Evolutionary conservation across 2,113 vertebrate species (phyloP), one percentile per base, ranked within the genome.

Genomic region (Sceloporus undulatus): DNA sequence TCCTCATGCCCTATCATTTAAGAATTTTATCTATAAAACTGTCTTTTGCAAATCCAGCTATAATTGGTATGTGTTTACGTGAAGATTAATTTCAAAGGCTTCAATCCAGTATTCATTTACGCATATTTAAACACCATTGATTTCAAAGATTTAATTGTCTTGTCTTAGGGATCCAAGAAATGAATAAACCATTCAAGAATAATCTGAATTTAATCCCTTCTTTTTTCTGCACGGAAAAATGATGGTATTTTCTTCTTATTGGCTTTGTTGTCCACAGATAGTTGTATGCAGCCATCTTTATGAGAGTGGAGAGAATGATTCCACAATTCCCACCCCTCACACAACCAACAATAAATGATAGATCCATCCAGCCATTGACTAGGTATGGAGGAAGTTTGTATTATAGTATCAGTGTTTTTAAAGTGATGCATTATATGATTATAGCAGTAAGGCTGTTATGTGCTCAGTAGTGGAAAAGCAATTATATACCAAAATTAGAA

Each of bases 51-150:
- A 81, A 19, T 21, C 25, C 6, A 85, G 29, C 48, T 92, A 79
- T 84, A 27, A n/a, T 84, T 66, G 75, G 82, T 65, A 79, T 62
- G 89, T 84, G 88, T 48, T 74, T 91, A 9, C 29, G 88, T 84
- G 59, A 38, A 87, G 86, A 91, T 88, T 4, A 85, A 87, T 73
- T 84, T 82, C 81, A 82, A 68, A 48, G 62, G 38, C 14, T 82
- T 62, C 38, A 68, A 48, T 48, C 62, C 65, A 68, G 23, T 2
- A 29, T 82, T 42, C 42, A 82, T 27, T 82, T 82, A 82, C 66
- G 5, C 19, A 73, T 70, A 38, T 42, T 74, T 73, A 73, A 84
- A 56, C 52, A 16, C 42, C 68, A 56, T 18, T 38, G 19, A 34
- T 84, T 74, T 84, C 68, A 83, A 83, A 83, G 38, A 54, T 71